These are phyloP conservation scores for Lates japonicus DNA, from an alignment of 2,797 vertebrate species.

Conservation along the genomic window DNA sequence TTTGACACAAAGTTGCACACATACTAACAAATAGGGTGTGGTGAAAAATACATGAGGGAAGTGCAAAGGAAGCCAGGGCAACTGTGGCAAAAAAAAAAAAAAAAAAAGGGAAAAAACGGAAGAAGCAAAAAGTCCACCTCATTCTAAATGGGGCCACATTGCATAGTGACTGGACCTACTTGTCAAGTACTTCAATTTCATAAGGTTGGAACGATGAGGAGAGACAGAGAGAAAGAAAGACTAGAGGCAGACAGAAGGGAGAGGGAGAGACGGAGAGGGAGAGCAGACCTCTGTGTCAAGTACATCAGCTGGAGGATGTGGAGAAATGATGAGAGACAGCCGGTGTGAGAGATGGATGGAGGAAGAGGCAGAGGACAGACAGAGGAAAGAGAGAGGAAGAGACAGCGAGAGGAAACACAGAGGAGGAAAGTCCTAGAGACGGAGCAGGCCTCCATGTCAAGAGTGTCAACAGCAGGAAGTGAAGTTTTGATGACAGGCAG, in stretches of 20 bases:
- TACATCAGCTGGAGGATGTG: slow-evolving; percentile 37
- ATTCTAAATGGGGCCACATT: slow-evolving; percentile 15
- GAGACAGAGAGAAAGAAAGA: slow-evolving; percentile 31
- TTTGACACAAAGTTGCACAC: neutral
- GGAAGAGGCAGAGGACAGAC: slow-evolving; percentile 35
- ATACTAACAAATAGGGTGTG: neutral
- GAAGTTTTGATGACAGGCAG: slow-evolving; percentile 39
- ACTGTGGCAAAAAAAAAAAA: neutral
- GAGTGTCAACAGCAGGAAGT: slow-evolving; percentile 40
- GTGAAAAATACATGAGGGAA: neutral
- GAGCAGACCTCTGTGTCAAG: slow-evolving; percentile 50
- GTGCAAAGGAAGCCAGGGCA: neutral
- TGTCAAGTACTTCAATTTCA: slow-evolving; percentile 42
- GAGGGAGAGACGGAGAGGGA: slow-evolving; percentile 37
- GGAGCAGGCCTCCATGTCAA: slow-evolving; percentile 42
- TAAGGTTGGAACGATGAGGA: slow-evolving; percentile 35
- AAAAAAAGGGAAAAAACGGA: neutral
- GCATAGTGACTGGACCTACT: slow-evolving; percentile 10
- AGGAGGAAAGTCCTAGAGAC: slow-evolving; percentile 39
- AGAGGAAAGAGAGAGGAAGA: slow-evolving; percentile 32
- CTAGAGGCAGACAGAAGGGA: slow-evolving; percentile 22
- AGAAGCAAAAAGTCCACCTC: slow-evolving; percentile 19
- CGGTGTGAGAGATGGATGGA: slow-evolving; percentile 42
- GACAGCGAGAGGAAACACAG: slow-evolving; percentile 27
- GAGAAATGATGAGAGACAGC: slow-evolving; percentile 45